phyloP scores from a whole-genome alignment of 1,140 invertebrate species.

The Manduca sexta region DNA sequence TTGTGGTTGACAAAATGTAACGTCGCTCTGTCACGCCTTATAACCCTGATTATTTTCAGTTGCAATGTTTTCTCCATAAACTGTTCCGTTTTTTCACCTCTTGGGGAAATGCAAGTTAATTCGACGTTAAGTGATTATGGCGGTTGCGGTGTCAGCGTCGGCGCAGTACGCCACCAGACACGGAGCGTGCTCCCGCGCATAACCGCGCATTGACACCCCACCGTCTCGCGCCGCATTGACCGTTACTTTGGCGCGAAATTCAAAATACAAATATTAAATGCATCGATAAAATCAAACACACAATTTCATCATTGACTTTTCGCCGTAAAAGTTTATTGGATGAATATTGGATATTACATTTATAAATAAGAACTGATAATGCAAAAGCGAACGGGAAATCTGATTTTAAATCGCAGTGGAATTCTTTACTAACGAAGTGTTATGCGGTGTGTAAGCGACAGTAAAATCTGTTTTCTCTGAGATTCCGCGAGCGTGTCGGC shows the following conservation, averaged over 20 bases:
- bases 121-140: constrained; percentile 52
- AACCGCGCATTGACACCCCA: too few relatives aligned
- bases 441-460: constrained; percentile 24
- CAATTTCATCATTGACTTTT: constrained; percentile 52
- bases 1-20: not conserved
- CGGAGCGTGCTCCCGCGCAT: constrained; percentile 37
- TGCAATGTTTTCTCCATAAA: constrained; percentile 54
- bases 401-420: constrained; percentile 18
- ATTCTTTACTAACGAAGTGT: constrained; percentile 30
- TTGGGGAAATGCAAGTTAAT: constrained; percentile 61
- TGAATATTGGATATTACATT: constrained; percentile 37
- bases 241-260: constrained; percentile 19
- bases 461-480: constrained; percentile 34
- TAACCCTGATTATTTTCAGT: constrained; percentile 52
- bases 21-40: constrained; percentile 28
- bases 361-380: not conserved
- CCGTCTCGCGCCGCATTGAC: constrained; percentile 11
- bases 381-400: constrained; percentile 21
- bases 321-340: constrained; percentile 46
- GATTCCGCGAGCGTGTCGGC: constrained; percentile 21
- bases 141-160: constrained; percentile 20
- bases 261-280: constrained; percentile 27
- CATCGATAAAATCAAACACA: constrained; percentile 1
- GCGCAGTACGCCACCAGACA: constrained; percentile 32
- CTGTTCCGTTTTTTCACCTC: constrained; percentile 61